phyloP scores from a whole-genome alignment of 2,888 invertebrate genomes.

The Eupelmus urozonus region DNA sequence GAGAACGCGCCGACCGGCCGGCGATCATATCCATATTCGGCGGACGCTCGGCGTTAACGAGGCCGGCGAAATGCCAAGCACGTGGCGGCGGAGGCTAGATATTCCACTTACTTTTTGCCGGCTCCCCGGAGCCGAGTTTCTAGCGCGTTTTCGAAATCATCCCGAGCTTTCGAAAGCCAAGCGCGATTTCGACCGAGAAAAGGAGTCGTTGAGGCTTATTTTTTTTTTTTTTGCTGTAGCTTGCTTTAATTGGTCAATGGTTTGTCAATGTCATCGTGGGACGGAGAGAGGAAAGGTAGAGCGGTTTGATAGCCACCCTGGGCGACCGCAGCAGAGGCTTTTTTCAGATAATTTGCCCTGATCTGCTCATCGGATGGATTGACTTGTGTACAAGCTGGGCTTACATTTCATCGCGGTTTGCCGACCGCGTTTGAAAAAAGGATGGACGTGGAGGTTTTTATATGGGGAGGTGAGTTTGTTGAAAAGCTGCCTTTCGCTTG shows the following conservation, averaged over 20 bases:
- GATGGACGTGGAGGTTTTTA: background rate
- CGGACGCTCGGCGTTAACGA: constrained; percentile 24
- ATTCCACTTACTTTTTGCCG: constrained; percentile 1
- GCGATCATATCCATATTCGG: constrained; percentile 46
- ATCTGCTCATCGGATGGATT: background rate
- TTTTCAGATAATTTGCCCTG: no score
- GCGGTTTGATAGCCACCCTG: no score
- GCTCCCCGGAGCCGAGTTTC: constrained; percentile 5
- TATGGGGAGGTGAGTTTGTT: no score
- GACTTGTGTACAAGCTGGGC: background rate
- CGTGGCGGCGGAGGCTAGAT: background rate
- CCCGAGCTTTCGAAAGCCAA: constrained; percentile 38
- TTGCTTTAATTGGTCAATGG: constrained; percentile 8
- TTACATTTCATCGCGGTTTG: background rate
- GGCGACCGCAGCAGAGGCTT: no score
- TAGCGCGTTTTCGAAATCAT: constrained; percentile 36
- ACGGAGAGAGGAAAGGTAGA: background rate
- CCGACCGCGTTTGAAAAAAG: background rate
- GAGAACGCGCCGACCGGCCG: background rate
- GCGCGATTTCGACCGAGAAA: background rate
- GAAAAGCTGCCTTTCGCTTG: no score
- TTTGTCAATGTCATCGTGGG: constrained; percentile 21
- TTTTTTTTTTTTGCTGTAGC: no score
- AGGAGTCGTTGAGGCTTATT: no score
- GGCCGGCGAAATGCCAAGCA: constrained; percentile 30